Base-by-base conservation (phyloP, 2,888 invertebrate species). In the Drosophila neotestacea region DNA sequence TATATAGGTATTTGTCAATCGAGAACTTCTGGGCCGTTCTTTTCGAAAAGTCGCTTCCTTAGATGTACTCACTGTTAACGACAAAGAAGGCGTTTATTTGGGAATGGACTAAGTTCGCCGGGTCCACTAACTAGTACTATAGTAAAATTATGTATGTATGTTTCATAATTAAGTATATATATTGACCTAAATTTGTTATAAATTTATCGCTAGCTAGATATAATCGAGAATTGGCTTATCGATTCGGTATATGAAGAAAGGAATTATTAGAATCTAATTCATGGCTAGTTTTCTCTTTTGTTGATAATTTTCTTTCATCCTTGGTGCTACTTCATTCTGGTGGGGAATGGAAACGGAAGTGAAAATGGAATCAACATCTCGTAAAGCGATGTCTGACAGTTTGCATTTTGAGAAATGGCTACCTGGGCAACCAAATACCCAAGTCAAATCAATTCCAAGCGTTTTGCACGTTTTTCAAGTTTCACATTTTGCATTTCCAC, bases 401-500 rank as follows among this genome's bases (percentile, higher is more conserved):
- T 70, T 30, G n/a, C 27, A 41, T 55, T 42, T 46, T 79, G 64
- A 78, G 70, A 78, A 78, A 77, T 77, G 61, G 73, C 54, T 58
- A 46, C 61, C 47, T 67, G 59, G 68, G 51, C 59, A 48, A 61
- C 61, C 73, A 73, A 73, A 72, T 61, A 73, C 59, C 55, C 51
- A 58, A 71, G 61, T 79, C 76, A 66, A 77, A 77, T 77, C 79
- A 77, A 77, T 77, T 77, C 66, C 27, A 64, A 63, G 59, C 65
- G 44, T 75, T 75, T 77, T 70, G 70, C 76, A 76, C 76, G 79
- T 79, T 79, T 79, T 77, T 70, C 55, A 54, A 62, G 63, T 59
- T 76, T 74, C 58, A 47, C 79, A 51, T 61, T 76, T 78, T 79
- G 55, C 75, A 66, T 79, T 58, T 56, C 59, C 56, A 46, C 63